A percentile compares a stretch with the other conserved stretches of the same genome.
Conservation (phyloP, 2,797 vertebrate species). For the Moxostoma hubbsi region DNA sequence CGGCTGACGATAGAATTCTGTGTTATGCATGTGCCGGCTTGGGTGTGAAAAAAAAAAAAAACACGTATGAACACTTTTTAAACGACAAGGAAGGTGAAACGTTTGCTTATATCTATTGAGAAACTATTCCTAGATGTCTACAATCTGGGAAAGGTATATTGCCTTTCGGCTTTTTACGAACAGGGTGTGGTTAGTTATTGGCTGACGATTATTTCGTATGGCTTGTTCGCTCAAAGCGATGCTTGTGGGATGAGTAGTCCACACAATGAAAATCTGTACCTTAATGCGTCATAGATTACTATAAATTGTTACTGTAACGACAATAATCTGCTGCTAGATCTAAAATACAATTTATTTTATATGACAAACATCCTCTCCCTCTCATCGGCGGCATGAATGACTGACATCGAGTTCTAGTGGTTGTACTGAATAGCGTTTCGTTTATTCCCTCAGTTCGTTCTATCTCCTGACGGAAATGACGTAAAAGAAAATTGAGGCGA, state of each 20-base stretch:
- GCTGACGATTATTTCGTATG: neutral
- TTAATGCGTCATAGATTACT: neutral
- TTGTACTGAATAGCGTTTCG: conserved; percentile 27
- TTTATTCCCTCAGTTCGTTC: conserved; percentile 2
- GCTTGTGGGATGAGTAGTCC: neutral
- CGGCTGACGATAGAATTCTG: neutral
- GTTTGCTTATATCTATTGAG: neutral
- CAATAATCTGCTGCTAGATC: neutral
- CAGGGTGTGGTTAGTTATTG: conserved; percentile 60
- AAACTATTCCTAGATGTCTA: neutral
- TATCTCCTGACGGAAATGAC: conserved; percentile 50
- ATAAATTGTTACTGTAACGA: neutral
- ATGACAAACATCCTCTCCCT: neutral
- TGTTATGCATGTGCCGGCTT: neutral
- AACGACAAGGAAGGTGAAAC: neutral
- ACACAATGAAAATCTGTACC: neutral
- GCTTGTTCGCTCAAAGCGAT: neutral
- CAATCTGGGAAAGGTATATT: neutral
- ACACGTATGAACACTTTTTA: neutral
- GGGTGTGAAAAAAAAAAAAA: neutral
- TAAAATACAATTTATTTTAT: conserved; percentile 1
- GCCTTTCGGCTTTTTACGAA: conserved; percentile 22
- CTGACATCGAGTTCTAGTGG: neutral
- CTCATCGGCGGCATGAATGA: neutral
- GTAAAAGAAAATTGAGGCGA: conserved; percentile 25